A percentile compares a stretch with the other conserved stretches of the same genome.
Conservation (phyloP, 2,888 invertebrate genomes). For the Pycnomerus fuliginosus region DNA sequence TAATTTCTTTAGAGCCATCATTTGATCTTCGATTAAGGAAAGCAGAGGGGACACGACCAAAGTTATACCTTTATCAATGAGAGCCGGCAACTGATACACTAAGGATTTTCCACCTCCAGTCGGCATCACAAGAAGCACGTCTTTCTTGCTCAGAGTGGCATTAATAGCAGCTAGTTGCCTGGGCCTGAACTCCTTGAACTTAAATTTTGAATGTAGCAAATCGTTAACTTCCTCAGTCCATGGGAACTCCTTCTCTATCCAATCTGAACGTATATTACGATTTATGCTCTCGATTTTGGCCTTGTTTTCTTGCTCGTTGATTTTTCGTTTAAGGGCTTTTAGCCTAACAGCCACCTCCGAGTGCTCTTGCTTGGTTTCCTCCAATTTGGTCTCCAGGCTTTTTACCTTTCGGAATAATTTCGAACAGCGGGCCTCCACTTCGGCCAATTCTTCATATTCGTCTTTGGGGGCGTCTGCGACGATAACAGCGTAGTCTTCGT, state of each 20-base stretch:
- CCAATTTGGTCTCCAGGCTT: slow-evolving; percentile 2
- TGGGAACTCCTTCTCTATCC: slow-evolving; percentile 54
- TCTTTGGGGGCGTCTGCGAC: too few relatives aligned
- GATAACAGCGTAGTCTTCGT: too few relatives aligned
- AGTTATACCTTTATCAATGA: slow-evolving; percentile 63
- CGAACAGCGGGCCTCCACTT: slow-evolving; percentile 3
- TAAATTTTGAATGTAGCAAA: slow-evolving; percentile 63
- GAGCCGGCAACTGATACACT: slow-evolving; percentile 84
- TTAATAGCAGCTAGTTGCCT: slow-evolving; percentile 85
- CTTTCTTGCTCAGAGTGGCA: slow-evolving; percentile 74
- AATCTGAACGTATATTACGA: slow-evolving; percentile 20
- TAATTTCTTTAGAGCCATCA: slow-evolving; percentile 66
- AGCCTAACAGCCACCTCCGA: slow-evolving; percentile 1
- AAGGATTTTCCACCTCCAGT: slow-evolving; percentile 91
- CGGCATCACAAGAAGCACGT: slow-evolving; percentile 84
- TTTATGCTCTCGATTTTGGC: slow-evolving; percentile 11
- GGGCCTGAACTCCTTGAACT: slow-evolving; percentile 69
- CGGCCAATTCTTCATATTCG: slow-evolving; percentile 1
- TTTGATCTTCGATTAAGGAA: slow-evolving; percentile 89
- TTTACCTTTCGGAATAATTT: slow-evolving; percentile 1
- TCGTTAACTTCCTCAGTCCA: slow-evolving; percentile 69
- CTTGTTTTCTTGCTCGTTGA: slow-evolving; percentile 18
- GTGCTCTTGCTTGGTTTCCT: slow-evolving; percentile 1
- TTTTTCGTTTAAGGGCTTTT: slow-evolving; percentile 9
- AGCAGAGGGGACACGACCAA: slow-evolving; percentile 82